Evolutionary conservation across 2,113 vertebrate genomes (phyloP).

Genomic region (Lepidothrix coronata): DNA sequence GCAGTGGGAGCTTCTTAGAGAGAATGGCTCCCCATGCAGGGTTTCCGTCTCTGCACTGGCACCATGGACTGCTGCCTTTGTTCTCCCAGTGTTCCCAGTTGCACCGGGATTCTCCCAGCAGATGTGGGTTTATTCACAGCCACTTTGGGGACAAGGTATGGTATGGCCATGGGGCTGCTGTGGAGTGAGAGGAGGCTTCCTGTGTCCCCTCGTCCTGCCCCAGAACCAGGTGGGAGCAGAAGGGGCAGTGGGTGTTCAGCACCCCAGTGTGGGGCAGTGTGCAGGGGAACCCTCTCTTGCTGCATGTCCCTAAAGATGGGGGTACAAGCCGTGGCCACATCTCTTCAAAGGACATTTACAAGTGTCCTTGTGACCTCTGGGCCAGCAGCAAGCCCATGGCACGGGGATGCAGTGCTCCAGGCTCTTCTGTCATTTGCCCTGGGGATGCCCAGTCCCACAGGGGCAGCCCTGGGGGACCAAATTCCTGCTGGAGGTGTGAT

Average conservation of each 20-base stretch:
- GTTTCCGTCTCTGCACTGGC: background rate
- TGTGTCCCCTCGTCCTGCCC: background rate
- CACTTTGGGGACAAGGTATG: fast-evolving
- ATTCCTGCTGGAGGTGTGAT: background rate
- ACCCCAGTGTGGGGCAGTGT: fast-evolving
- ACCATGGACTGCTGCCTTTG: fast-evolving
- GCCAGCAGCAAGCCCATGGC: background rate
- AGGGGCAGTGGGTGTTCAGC: background rate
- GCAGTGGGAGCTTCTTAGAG: background rate
- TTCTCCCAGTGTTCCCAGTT: background rate
- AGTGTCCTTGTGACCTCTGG: background rate
- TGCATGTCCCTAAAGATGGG: background rate
- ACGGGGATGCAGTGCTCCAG: fast-evolving
- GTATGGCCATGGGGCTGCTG: background rate
- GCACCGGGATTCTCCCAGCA: background rate
- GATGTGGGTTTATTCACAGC: background rate
- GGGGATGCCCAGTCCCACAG: background rate
- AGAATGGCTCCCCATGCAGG: no score
- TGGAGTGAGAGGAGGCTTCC: background rate
- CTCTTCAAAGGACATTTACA: background rate
- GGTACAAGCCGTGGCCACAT: fast-evolving
- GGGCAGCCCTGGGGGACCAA: background rate
- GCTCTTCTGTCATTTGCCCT: background rate
- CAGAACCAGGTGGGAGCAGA: background rate
- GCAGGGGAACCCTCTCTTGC: fast-evolving